Evolutionary conservation across 1,140 invertebrate species (phyloP), one percentile per base, ranked within the genome.

Genomic region (Delia radicum): DNA sequence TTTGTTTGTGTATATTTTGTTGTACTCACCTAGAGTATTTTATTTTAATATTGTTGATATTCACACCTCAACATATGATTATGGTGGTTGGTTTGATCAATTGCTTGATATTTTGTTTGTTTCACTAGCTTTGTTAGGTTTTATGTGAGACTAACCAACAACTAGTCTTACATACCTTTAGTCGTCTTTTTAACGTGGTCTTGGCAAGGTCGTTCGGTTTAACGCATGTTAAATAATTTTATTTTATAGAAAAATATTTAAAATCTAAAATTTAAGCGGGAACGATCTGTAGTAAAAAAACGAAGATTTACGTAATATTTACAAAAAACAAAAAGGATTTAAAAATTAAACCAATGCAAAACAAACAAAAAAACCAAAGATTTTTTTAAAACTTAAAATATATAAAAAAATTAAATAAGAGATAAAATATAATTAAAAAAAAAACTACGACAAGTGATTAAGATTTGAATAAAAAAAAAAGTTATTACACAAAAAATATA

Each of bases 51-150:
- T 27, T 69, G 65, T 33, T 69, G 62, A 69, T 69, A 33, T 69
- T 69, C 65, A 69, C 65, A 69, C 65, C 31, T 69, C 65, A 69
- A 69, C 31, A 69, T 69, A 69, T 21, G 65, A 69, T 69, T 28
- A 31, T 69, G 65, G 65, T 69, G 65, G 65, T 69, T 67, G 28
- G 65, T 69, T 69, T 37, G 65, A 69, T 69, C 65, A 69, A 69
- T 69, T 37, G 65, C n/a, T 67, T 29, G 28, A 31, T 31, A n/a
- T 28, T 13, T n/a, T 29, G 15, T 28, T 67, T 42, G 37, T 42
- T 42, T 42, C 37, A 42, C 37, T 42, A 42, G 37, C 37, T 15
- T 10, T 15, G 37, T 42, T 15, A n/a, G 65, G 18, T 33, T 29
- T 37, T 6, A 21, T 69, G 29, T 69, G 65, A 37, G 29, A 37